Conservation (phyloP, 2,797 vertebrate genomes). For the Discoglossus pictus region DNA sequence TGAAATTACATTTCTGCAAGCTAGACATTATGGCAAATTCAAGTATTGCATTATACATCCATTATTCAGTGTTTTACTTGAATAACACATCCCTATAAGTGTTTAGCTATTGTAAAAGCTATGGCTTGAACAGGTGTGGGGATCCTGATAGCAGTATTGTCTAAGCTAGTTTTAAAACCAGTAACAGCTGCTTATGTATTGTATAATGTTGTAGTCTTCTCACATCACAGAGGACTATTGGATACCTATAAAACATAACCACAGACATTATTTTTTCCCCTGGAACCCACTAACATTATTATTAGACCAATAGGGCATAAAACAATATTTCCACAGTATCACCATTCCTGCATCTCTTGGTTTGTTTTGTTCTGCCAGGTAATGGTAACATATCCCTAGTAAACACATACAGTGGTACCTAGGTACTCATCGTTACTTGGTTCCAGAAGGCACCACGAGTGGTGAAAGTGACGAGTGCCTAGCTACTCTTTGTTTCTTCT, state of each 20-base stretch:
- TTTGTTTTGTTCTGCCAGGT: slow-evolving; percentile 12
- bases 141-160: background rate
- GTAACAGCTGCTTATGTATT: background rate
- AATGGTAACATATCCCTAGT: background rate
- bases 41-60: slow-evolving; percentile 20
- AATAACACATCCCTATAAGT: background rate
- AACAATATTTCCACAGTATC: background rate
- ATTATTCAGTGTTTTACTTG: slow-evolving; percentile 21
- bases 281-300: background rate
- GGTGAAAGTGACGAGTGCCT: too few relatives aligned
- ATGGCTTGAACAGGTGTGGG: background rate
- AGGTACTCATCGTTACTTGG: too few relatives aligned
- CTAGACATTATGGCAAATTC: slow-evolving; percentile 33
- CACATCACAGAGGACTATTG: background rate
- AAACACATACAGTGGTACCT: too few relatives aligned
- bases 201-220: background rate
- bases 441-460: too few relatives aligned
- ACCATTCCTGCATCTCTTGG: background rate
- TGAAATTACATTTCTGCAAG: slow-evolving; percentile 34
- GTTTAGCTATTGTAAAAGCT: background rate
- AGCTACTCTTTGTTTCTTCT: too few relatives aligned
- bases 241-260: background rate
- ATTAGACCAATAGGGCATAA: background rate
- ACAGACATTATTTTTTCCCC: background rate
- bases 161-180: background rate